Evolutionary conservation across 2,888 invertebrate genomes (phyloP).

Genomic region (Apotomis betuletana): DNA sequence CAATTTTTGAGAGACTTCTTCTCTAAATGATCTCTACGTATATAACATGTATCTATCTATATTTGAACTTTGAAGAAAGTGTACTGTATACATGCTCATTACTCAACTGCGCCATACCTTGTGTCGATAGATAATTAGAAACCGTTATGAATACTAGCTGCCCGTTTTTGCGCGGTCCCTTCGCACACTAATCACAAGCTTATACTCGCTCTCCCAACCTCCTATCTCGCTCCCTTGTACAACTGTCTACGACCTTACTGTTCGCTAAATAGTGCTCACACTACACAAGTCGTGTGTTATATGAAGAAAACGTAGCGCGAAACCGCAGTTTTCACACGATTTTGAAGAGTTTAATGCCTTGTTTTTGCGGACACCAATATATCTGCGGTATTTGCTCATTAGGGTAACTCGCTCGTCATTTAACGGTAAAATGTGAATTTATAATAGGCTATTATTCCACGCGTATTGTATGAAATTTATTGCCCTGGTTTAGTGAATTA

Average conservation of each 20-base stretch:
- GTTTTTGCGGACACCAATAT: conserved; percentile 21
- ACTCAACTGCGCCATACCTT: background rate
- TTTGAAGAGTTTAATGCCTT: conserved; percentile 18
- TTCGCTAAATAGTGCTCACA: background rate
- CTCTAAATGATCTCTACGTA: too few species aligned
- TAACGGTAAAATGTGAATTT: conserved; percentile 17
- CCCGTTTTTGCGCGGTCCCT: conserved; percentile 28
- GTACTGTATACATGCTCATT: background rate
- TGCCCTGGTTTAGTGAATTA: conserved; percentile 1
- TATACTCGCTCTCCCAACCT: conserved; percentile 16
- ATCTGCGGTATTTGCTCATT: conserved; percentile 26
- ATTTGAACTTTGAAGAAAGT: background rate
- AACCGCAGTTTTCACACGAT: conserved; percentile 34
- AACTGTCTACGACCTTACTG: conserved; percentile 10
- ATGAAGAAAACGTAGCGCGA: conserved; percentile 11
- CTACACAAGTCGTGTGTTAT: background rate
- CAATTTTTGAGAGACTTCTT: too few species aligned
- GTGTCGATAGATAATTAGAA: conserved; percentile 38
- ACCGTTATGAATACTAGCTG: conserved; percentile 31
- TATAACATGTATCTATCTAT: too few species aligned
- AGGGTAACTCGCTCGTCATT: conserved; percentile 5
- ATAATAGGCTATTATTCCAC: background rate
- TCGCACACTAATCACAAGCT: conserved; percentile 34
- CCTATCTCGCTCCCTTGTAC: conserved; percentile 4
- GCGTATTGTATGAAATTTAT: background rate